Percentiles rank a stretch among this genome's conserved stretches.
phyloP scores from a whole-genome alignment of 2,113 vertebrate species.

The Lasiurus borealis region DNA sequence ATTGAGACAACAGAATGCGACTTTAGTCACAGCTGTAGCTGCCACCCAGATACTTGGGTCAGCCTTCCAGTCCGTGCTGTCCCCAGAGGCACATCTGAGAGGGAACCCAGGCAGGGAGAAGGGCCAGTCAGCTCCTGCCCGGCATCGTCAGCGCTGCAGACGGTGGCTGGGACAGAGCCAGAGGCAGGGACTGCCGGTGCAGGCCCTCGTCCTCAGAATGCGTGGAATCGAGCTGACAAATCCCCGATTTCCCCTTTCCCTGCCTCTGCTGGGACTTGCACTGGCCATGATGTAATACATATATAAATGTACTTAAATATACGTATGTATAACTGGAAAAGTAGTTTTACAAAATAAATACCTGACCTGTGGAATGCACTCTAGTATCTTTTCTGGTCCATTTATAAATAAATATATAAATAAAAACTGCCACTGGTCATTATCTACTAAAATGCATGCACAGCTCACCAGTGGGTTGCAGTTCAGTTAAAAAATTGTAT shows the following conservation, averaged over 20 bases:
- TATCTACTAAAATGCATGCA: background rate
- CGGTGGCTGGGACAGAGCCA: background rate
- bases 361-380: background rate
- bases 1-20: background rate
- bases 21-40: background rate
- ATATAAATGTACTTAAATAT: background rate
- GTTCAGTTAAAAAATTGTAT: conserved; percentile 8
- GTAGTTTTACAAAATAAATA: background rate
- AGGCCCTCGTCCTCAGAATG: background rate
- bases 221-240: background rate
- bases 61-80: background rate
- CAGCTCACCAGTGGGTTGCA: background rate
- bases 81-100: background rate
- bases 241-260: background rate
- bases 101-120: background rate
- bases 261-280: background rate
- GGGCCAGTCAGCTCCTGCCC: background rate
- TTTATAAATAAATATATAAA: too few species aligned
- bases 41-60: too few species aligned
- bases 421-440: background rate
- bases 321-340: background rate
- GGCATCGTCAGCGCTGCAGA: background rate
- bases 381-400: background rate
- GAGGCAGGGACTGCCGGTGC: background rate
- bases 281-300: background rate